Base-by-base conservation (phyloP, 2,888 invertebrate genomes). In the Sthenelais limicola region DNA sequence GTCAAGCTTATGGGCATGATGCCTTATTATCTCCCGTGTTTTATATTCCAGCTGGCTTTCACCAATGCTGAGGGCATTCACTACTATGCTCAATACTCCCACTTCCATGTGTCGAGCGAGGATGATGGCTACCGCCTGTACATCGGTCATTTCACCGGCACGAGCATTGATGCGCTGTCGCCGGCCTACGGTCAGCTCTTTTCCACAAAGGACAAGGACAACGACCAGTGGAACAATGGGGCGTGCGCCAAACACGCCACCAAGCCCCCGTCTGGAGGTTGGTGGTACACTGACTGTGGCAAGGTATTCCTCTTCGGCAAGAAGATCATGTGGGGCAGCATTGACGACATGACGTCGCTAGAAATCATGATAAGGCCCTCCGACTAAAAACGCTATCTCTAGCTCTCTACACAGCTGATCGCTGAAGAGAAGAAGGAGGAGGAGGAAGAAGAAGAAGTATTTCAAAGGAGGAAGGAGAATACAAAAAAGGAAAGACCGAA, bases 81-180 rank as follows among this genome's bases (percentile, higher is more conserved):
- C 24, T 43, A 68, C 56, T 76, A 56, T 48, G 71, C 77, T n/a
- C 74, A 77, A 52, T 79, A 70, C 54, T 54, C 70, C 15, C 51
- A 70, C 43, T 70, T 70, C 70, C 49, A 54, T 18, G 56, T 70
- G 26, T 52, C 38, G 28, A 70, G 52, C 21, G 70, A 70, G 38
- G 38, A 24, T 5, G 52, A 70, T 43, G 38, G 38, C 2, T 70
- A 52, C 56, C 52, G 52, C 15, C 54, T 70, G 33, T 38, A 38
- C 38, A 32, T 70, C 43, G 70, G 70, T 4, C 51, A 49, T 26
- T 54, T 51, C 70, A 54, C 35, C 18, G 70, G 70, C 7, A 70
- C 54, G 28, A 52, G 49, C 26, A 43, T 38, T 18, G 70, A 70
- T 30, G 51, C 49, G 24, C 52, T 70, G 5, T 52, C 38, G 12